Percentiles rank a stretch among this genome's conserved stretches.
These are phyloP conservation scores for Drosophila eugracilis DNA, from an alignment of 1,140 invertebrate species.

Conservation along the genomic window DNA sequence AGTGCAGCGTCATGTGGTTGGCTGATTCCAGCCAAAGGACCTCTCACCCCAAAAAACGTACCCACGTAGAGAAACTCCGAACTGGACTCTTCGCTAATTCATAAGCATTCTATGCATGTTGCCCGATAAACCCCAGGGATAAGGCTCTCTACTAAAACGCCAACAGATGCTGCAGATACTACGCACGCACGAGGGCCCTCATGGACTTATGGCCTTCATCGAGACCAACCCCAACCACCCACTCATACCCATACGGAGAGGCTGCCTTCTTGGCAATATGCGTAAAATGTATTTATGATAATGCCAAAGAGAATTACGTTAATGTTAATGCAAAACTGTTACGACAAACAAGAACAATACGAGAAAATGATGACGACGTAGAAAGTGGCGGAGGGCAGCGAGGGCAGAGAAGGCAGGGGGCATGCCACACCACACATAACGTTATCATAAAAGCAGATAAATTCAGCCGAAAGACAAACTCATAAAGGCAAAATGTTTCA, in stretches of 20 bases:
- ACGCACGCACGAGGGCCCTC: not conserved
- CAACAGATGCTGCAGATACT: slow-evolving; percentile 48
- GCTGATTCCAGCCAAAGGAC: slow-evolving; percentile 1
- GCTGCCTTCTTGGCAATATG: slow-evolving; percentile 65
- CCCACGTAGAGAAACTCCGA: not conserved
- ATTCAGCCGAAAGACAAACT: slow-evolving; percentile 79
- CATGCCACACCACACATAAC: slow-evolving; percentile 36
- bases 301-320: slow-evolving; percentile 84
- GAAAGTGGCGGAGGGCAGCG: slow-evolving; percentile 19
- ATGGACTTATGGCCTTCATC: not conserved
- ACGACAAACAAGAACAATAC: slow-evolving; percentile 82
- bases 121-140: slow-evolving; percentile 41
- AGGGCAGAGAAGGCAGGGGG: not conserved
- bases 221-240: not conserved
- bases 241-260: not conserved
- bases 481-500: slow-evolving; percentile 84
- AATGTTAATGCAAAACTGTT: slow-evolving; percentile 84
- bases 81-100: slow-evolving; percentile 29
- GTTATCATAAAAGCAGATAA: slow-evolving; percentile 84
- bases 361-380: slow-evolving; percentile 74
- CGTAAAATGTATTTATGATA: slow-evolving; percentile 84
- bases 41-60: not conserved
- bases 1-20: slow-evolving; percentile 24
- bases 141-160: too few relatives aligned
- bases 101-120: slow-evolving; percentile 52